phyloP scores from a whole-genome alignment of 2,113 vertebrate genomes.

The Sisor rabdophorus region DNA sequence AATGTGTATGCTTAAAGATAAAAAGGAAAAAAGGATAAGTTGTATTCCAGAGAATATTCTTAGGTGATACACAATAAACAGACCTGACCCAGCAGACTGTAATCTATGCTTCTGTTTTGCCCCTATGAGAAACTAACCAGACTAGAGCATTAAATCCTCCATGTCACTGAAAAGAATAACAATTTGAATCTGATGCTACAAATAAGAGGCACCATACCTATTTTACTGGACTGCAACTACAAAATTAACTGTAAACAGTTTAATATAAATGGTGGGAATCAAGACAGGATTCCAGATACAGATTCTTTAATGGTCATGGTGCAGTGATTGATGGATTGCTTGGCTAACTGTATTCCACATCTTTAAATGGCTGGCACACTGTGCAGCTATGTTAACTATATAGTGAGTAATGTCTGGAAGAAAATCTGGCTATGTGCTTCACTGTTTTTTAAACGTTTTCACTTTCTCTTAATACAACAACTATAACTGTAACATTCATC shows the following conservation, averaged over 20 bases:
- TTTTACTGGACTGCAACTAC: neutral
- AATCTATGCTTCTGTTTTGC: conserved; percentile 26
- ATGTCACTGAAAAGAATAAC: conserved; percentile 15
- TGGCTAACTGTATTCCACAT: neutral
- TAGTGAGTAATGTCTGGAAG: conserved; percentile 23
- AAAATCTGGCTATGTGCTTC: neutral
- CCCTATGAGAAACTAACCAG: conserved; percentile 20
- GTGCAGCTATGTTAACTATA: conserved; percentile 33
- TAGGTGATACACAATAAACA: neutral
- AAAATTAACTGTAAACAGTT: conserved; percentile 14
- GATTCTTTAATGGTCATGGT: conserved; percentile 12
- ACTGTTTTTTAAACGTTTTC: neutral
- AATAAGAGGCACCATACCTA: conserved; percentile 10
- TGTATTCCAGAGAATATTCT: conserved; percentile 4
- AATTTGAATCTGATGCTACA: conserved; percentile 7
- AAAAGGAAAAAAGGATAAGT: neutral
- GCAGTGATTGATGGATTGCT: neutral
- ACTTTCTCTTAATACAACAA: neutral
- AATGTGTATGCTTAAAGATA: conserved; percentile 7
- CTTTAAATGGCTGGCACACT: conserved; percentile 29
- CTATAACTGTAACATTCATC: too few species aligned
- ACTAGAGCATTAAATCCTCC: neutral
- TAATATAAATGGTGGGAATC: neutral
- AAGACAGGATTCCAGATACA: neutral
- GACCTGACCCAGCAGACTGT: neutral